phyloP scores from a whole-genome alignment of 2,797 vertebrate genomes.

The Cossypha niveicapilla region DNA sequence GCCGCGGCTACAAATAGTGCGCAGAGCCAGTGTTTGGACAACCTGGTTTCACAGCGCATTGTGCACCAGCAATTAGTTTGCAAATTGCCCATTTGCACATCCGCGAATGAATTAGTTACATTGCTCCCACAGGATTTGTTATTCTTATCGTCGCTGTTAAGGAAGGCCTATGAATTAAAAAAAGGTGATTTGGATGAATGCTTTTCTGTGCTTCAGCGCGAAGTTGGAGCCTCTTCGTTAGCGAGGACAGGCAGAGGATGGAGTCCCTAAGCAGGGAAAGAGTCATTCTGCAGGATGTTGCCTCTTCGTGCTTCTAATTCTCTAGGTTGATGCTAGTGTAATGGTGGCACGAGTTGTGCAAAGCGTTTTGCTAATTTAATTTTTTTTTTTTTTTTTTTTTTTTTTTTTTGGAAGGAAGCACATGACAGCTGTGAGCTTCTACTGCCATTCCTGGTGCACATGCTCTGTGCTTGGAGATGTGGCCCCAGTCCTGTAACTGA shows the following conservation, averaged over 20 bases:
- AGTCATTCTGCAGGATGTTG: background rate
- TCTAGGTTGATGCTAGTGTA: background rate
- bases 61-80: constrained; percentile 73
- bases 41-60: constrained; percentile 72
- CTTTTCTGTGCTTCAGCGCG: background rate
- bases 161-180: constrained; percentile 53
- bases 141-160: background rate
- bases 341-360: rapidly evolving
- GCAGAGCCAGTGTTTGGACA: constrained; percentile 25
- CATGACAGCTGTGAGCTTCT: background rate
- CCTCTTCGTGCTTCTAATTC: background rate
- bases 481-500: background rate
- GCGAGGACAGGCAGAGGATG: background rate
- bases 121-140: constrained; percentile 36
- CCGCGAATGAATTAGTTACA: constrained; percentile 29
- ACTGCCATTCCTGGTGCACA: background rate
- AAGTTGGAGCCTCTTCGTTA: background rate
- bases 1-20: constrained; percentile 59
- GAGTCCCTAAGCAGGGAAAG: background rate
- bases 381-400: background rate
- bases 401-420: background rate
- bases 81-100: constrained; percentile 74
- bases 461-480: background rate
- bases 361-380: background rate
- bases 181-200: constrained; percentile 43